Evolutionary conservation across 2,888 invertebrate species (phyloP).

Genomic region (Hypolimnas misippus): DNA sequence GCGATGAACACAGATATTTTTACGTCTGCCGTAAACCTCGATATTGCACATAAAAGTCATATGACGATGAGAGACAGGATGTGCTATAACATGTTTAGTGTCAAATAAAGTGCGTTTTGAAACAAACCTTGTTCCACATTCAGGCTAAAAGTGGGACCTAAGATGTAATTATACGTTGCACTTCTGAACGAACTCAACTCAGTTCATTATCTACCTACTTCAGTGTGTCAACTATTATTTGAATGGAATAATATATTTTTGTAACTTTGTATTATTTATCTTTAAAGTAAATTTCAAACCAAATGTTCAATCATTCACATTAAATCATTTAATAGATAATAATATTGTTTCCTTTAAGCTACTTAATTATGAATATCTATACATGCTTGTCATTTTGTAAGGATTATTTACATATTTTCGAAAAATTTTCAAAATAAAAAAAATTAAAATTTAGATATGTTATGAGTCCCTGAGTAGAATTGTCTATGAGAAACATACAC

Average conservation of each 20-base stretch:
- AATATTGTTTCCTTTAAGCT: too few species aligned
- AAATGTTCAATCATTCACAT: too few species aligned
- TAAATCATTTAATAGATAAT: too few species aligned
- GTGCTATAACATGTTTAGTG: conserved; percentile 62
- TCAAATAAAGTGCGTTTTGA: conserved; percentile 59
- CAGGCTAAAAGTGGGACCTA: conserved; percentile 38
- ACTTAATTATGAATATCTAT: too few species aligned
- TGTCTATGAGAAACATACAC: too few species aligned
- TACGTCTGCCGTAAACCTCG: conserved; percentile 56
- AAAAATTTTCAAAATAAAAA: too few species aligned
- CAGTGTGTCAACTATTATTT: background rate
- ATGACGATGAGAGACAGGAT: conserved; percentile 51
- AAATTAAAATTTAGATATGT: too few species aligned
- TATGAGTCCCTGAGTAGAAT: too few species aligned
- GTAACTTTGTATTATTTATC: background rate
- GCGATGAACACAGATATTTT: conserved; percentile 35
- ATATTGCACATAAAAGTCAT: conserved; percentile 57
- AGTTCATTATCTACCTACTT: background rate
- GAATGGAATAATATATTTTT: background rate
- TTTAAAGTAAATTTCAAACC: too few species aligned
- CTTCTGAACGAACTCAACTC: conserved; percentile 2
- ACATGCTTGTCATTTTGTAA: too few species aligned
- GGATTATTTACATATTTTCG: too few species aligned
- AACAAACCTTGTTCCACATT: conserved; percentile 62
- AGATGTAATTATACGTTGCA: conserved; percentile 8